Evolutionary conservation across 2,797 vertebrate species (phyloP).

Genomic region (Pyrrhura leucotis): DNA sequence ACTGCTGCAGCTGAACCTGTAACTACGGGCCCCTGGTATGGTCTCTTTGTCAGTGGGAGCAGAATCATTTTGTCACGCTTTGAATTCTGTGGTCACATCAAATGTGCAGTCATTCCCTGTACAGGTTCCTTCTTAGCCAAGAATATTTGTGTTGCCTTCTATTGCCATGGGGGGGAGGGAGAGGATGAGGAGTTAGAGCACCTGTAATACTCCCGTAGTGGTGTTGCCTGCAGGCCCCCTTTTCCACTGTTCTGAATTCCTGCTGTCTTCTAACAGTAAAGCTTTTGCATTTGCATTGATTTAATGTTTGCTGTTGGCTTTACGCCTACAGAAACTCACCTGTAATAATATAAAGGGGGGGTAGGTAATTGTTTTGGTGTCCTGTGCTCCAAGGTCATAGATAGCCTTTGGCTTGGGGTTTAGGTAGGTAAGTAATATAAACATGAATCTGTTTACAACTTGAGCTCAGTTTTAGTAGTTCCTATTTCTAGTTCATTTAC

Average conservation of each 20-base stretch:
- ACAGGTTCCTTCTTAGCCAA: not conserved
- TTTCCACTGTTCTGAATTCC: not conserved
- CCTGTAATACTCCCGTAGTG: not conserved
- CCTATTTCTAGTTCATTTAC: not conserved
- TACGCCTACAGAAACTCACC: constrained; percentile 6
- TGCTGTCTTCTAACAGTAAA: not conserved
- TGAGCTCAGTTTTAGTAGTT: not conserved
- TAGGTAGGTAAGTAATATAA: constrained; percentile 11
- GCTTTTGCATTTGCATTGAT: not conserved
- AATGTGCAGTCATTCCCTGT: constrained; percentile 42
- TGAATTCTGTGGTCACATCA: not conserved
- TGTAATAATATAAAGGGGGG: not conserved
- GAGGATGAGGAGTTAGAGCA: not conserved
- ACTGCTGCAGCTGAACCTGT: constrained; percentile 37
- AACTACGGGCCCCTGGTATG: not conserved
- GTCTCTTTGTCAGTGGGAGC: constrained; percentile 46
- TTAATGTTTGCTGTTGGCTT: constrained; percentile 7
- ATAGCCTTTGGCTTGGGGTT: constrained; percentile 3
- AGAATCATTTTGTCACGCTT: constrained; percentile 9
- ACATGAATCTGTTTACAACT: constrained; percentile 12
- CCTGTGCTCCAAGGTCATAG: constrained; percentile 12
- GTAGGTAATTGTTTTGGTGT: constrained; percentile 8
- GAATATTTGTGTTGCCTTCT: constrained; percentile 55
- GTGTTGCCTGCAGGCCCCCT: constrained; percentile 17
- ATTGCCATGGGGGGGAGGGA: constrained; percentile 3